A percentile compares a stretch with the other conserved stretches of the same genome.
Evolutionary conservation across 2,113 vertebrate genomes (phyloP).

Genomic region (Telmatochromis bifrenatus): DNA sequence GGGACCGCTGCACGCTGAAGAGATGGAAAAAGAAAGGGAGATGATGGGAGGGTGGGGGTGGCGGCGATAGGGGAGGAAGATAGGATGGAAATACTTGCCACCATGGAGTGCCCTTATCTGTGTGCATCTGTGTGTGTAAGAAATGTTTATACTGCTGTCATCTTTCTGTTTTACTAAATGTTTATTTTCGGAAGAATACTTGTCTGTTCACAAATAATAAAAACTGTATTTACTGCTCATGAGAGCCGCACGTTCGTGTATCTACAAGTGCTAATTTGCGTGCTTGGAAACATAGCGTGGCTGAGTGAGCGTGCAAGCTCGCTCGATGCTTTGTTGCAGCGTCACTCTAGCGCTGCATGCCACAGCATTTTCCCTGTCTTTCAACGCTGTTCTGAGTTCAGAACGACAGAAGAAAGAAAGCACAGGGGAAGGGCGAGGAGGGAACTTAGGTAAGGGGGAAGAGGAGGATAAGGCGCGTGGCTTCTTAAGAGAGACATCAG

Average conservation of each 20-base stretch:
- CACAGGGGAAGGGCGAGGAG: neutral
- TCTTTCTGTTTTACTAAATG: neutral
- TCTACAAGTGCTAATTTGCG: neutral
- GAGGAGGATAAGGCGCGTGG: neutral
- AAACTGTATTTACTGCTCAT: neutral
- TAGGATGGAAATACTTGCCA: conserved; percentile 24
- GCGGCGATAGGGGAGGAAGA: neutral
- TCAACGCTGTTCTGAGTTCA: conserved; percentile 25
- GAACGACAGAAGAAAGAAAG: neutral
- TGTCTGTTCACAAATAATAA: neutral
- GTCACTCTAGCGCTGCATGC: neutral
- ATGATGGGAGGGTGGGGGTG: neutral
- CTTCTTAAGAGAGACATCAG: neutral
- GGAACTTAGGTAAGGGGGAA: neutral
- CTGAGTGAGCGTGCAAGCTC: neutral
- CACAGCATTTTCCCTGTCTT: neutral
- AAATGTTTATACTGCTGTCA: neutral
- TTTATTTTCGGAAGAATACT: neutral
- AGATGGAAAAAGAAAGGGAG: conserved; percentile 44
- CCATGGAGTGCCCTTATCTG: neutral
- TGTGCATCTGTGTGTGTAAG: neutral
- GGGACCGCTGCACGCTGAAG: neutral
- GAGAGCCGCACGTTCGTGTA: neutral
- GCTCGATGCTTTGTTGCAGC: neutral
- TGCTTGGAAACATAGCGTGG: neutral